phyloP scores from a whole-genome alignment of 2,113 vertebrate species.

The Bubo scandiacus region DNA sequence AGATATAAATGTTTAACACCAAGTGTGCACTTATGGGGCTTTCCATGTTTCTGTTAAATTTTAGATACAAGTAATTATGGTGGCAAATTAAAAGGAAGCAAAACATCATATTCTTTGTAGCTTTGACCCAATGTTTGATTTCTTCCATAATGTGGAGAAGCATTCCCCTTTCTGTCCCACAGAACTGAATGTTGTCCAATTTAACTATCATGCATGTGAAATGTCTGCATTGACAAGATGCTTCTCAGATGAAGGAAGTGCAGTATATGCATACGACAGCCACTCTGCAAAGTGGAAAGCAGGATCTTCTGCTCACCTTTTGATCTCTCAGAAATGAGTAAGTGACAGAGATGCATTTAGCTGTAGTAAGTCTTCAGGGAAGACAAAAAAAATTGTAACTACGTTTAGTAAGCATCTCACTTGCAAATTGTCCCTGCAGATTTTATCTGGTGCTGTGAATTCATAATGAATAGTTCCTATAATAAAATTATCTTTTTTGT shows the following conservation, averaged over 20 bases:
- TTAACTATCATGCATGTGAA: background rate
- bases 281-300: background rate
- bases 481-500: background rate
- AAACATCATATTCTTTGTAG: background rate
- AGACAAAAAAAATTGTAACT: background rate
- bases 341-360: background rate
- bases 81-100: background rate
- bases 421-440: conserved; percentile 11
- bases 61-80: background rate
- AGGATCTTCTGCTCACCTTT: background rate
- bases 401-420: background rate
- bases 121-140: background rate
- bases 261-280: background rate
- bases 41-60: background rate
- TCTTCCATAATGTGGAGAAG: background rate
- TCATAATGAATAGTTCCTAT: background rate
- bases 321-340: background rate
- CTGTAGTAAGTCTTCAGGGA: background rate
- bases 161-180: background rate
- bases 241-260: background rate
- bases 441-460: background rate
- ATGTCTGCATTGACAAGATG: fast-evolving
- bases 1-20: background rate
- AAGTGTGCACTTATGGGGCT: background rate
- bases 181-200: background rate